These are phyloP conservation scores for Sarcophaga peregrina DNA, from an alignment of 1,140 invertebrate genomes.

Conservation along the genomic window DNA sequence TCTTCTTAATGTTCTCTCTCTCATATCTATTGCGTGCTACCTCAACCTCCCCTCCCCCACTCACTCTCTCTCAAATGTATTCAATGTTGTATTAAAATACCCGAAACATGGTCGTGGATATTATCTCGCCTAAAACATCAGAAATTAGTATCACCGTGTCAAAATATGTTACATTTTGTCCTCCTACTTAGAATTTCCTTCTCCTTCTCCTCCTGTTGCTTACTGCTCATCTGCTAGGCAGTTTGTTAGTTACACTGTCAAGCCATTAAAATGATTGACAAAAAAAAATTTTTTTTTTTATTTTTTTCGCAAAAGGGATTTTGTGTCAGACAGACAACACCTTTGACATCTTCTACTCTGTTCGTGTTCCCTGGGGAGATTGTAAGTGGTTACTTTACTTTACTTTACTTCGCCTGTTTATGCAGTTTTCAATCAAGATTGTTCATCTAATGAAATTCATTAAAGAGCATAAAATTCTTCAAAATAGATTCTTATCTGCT, in stretches of 20 bases:
- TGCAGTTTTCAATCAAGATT: slow-evolving; percentile 1
- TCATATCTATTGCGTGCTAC: neutral
- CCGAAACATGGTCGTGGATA: neutral
- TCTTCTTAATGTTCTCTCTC: too few relatives aligned
- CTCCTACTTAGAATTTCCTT: neutral
- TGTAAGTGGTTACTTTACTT: neutral
- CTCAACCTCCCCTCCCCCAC: too few relatives aligned
- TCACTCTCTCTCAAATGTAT: neutral
- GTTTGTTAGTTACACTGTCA: neutral
- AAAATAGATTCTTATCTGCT: neutral
- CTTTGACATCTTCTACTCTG: neutral
- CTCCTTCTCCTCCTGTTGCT: neutral
- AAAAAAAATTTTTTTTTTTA: neutral
- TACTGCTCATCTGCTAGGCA: neutral
- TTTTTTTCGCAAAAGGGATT: neutral
- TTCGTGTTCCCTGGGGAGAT: neutral
- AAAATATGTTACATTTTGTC: neutral
- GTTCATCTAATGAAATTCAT: neutral
- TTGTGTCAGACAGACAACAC: neutral
- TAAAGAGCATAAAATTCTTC: neutral
- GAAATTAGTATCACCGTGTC: slow-evolving; percentile 33
- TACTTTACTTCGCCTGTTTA: neutral
- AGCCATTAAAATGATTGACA: slow-evolving; percentile 1
- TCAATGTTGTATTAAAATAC: slow-evolving; percentile 38
- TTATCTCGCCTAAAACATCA: slow-evolving; percentile 15